Percentiles rank a stretch among this genome's conserved stretches.
phyloP scores from a whole-genome alignment of 2,113 vertebrate species.

The Eretmochelys imbricata region DNA sequence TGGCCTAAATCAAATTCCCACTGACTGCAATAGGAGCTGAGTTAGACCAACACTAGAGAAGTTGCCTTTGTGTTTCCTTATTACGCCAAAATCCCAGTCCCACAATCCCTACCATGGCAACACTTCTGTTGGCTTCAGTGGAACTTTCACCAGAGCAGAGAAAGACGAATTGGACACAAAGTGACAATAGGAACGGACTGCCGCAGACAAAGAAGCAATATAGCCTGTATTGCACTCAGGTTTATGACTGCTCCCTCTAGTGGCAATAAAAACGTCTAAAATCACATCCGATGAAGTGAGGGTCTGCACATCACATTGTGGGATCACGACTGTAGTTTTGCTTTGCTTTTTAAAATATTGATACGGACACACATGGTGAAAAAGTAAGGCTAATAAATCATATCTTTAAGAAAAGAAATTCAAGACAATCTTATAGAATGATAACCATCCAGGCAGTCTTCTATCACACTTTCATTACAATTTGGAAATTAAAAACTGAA shows the following conservation, averaged over 20 bases:
- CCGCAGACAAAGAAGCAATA: background rate
- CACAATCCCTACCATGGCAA: background rate
- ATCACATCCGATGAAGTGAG: too few species aligned
- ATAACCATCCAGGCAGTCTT: background rate
- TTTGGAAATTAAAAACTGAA: background rate
- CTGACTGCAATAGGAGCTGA: background rate
- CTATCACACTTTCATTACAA: background rate
- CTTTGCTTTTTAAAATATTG: background rate
- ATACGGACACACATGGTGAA: background rate
- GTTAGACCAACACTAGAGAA: background rate
- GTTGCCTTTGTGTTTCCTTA: background rate
- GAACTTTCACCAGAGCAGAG: conserved; percentile 23
- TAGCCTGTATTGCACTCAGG: background rate
- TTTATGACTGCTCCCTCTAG: background rate
- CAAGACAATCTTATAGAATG: background rate
- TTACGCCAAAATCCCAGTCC: background rate
- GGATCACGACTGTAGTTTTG: background rate
- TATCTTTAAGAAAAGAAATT: background rate
- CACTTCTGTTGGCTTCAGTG: background rate
- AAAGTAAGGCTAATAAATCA: too few species aligned
- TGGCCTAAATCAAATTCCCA: background rate
- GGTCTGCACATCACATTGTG: too few species aligned
- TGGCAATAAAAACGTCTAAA: background rate
- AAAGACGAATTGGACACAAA: background rate
- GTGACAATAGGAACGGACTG: background rate